Evolutionary conservation across 1,140 invertebrate genomes (phyloP).

Genomic region (Drosophila saltans): DNA sequence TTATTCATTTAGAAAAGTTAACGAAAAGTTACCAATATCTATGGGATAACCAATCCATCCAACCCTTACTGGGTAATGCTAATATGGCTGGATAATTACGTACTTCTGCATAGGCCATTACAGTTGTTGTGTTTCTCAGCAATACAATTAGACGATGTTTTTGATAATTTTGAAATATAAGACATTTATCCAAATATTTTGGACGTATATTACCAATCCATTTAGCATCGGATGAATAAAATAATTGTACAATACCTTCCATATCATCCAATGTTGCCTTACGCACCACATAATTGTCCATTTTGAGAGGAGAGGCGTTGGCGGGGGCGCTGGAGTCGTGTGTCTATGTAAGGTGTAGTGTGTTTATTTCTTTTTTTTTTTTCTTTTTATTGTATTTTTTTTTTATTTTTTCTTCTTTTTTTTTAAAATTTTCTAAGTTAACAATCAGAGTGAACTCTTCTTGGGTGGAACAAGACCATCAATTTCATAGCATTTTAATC

Average conservation of each 20-base stretch:
- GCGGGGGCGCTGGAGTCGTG: not conserved
- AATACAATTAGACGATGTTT: constrained; percentile 54
- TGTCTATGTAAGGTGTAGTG: not conserved
- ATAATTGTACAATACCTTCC: constrained; percentile 11
- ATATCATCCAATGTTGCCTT: constrained; percentile 33
- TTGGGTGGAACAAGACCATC: constrained; percentile 44
- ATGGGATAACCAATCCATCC: constrained; percentile 56
- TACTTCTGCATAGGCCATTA: constrained; percentile 68
- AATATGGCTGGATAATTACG: constrained; percentile 58
- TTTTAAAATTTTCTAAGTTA: not conserved
- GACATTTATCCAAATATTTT: constrained; percentile 26
- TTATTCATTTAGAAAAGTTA: not conserved
- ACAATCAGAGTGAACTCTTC: constrained; percentile 14
- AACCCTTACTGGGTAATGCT: constrained; percentile 54
- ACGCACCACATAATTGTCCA: constrained; percentile 39
- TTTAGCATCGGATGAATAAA: constrained; percentile 21
- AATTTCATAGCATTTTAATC: constrained; percentile 55
- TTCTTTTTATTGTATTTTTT: constrained; percentile 27
- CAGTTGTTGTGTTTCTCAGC: not conserved
- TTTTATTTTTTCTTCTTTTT: constrained; percentile 9
- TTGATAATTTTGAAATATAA: constrained; percentile 47
- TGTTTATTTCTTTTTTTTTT: not conserved
- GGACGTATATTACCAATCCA: constrained; percentile 61
- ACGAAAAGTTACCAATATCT: constrained; percentile 55
- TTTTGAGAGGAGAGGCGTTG: not conserved